Evolutionary conservation across 2,888 invertebrate genomes (phyloP), one percentile per base, ranked within the genome.

Genomic region (Parelbella ahira): DNA sequence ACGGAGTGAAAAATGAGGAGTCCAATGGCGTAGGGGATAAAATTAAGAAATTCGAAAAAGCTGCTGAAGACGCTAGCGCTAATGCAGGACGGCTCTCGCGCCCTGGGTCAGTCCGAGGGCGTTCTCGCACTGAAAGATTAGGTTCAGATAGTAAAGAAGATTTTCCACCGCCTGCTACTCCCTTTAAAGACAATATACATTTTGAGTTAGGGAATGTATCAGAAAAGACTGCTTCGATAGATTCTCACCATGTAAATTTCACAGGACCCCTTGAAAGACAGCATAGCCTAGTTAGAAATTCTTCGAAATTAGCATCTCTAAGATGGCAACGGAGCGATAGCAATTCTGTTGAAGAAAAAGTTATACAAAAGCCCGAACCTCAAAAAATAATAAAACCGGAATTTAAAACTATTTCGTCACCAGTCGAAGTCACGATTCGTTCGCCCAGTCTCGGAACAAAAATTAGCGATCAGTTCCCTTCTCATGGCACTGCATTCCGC

Each of bases 1-100:
- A 50, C 27, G 30, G 45, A 32, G 37, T 18, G 1, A 54, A 54
- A 15, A 21, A 37, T 4, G 81, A 78, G 6, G 86, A 86, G 44
- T 68, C 74, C 0, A 82, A 81, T 48, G 84, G 87, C 0, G 87
- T 87, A n/a, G 84, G 87, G 3, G 84, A 87, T 47, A 87, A 87
- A 51, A 87, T 87, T 19, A 82, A 83, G 48, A 86, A 80, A 47
- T 87, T 87, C 24, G 86, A 87, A 47, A 84, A 80, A 39, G 86
- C 78, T 0, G 86, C 83, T 0, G 86, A 86, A 44, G 79, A 80
- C 28, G 84, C 84, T 0, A 66, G 61, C 24, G 68, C 54, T 0
- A 63, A 49, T 2, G 45, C 58, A 2, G 80, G 78, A 0, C 64
- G 69, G 0, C 44, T 67, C 34, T 81, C 84, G 0, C 66, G 86